phyloP scores from a whole-genome alignment of 2,797 vertebrate genomes.

The Halcyon chelicuti region DNA sequence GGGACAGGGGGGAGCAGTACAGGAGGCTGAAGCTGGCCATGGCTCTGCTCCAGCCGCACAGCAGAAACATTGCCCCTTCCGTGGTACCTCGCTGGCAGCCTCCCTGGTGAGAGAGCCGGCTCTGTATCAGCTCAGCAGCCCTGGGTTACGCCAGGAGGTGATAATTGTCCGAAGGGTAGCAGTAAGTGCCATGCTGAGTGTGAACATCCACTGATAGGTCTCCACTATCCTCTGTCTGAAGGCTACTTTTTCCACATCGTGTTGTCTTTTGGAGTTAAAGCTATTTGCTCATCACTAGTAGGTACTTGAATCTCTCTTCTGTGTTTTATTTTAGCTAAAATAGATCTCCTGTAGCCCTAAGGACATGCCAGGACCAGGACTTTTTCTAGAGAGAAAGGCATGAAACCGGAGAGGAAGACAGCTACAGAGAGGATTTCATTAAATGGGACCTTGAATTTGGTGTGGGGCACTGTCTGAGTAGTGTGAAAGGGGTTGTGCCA shows the following conservation, averaged over 20 bases:
- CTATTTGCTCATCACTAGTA: not conserved
- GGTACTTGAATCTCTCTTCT: not conserved
- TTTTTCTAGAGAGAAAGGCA: not conserved
- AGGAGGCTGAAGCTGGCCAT: not conserved
- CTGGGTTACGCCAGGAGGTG: not conserved
- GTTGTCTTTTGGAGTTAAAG: not conserved
- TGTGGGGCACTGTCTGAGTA: not conserved
- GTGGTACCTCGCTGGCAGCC: not conserved
- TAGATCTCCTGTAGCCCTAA: not conserved
- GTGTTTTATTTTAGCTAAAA: not conserved
- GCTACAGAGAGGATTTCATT: not conserved
- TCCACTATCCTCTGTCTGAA: not conserved
- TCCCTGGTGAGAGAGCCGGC: not conserved
- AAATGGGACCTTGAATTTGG: not conserved
- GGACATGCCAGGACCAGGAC: not conserved
- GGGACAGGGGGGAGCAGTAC: not conserved
- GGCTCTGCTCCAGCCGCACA: not conserved
- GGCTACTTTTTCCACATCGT: not conserved
- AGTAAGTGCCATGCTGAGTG: not conserved
- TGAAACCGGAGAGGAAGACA: not conserved
- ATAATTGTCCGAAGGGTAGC: not conserved
- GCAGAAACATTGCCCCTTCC: not conserved
- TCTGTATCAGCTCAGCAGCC: not conserved
- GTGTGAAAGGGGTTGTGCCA: fast-evolving
- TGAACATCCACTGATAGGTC: not conserved